These are phyloP conservation scores for Euura lappo DNA, from an alignment of 1,140 invertebrate genomes.

Conservation along the genomic window DNA sequence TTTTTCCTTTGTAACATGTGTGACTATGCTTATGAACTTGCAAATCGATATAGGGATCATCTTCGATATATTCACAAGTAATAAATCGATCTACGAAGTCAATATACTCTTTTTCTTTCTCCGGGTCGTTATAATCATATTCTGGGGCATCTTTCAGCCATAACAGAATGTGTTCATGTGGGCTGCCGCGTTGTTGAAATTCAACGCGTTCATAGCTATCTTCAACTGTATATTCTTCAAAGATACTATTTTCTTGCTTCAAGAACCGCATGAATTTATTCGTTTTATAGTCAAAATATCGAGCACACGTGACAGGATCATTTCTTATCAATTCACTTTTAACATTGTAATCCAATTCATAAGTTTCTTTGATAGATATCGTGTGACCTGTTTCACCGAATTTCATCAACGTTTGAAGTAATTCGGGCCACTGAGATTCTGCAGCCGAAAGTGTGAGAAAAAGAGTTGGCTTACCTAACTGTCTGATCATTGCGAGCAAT, in stretches of 20 bases:
- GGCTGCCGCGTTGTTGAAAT: slow-evolving; percentile 57
- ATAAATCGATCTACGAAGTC: slow-evolving; percentile 20
- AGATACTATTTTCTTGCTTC: slow-evolving; percentile 23
- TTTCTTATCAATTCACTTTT: slow-evolving; percentile 26
- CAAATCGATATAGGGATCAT: too few species aligned
- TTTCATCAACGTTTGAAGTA: slow-evolving; percentile 26
- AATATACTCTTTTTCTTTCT: slow-evolving; percentile 24
- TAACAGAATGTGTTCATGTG: slow-evolving; percentile 39
- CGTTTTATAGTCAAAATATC: slow-evolving; percentile 26
- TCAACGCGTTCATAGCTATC: slow-evolving; percentile 48
- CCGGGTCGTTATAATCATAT: slow-evolving; percentile 25
- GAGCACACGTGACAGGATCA: slow-evolving; percentile 30
- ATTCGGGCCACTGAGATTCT: slow-evolving; percentile 36
- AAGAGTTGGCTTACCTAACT: slow-evolving; percentile 35
- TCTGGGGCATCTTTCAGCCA: slow-evolving; percentile 36
- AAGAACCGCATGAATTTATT: slow-evolving; percentile 20
- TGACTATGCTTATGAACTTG: too few species aligned
- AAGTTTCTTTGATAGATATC: slow-evolving; percentile 8
- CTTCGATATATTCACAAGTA: too few species aligned
- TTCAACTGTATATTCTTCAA: slow-evolving; percentile 11
- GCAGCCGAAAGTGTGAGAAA: slow-evolving; percentile 37
- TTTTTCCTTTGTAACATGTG: too few species aligned
- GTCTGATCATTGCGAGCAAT: slow-evolving; percentile 33
- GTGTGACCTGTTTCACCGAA: slow-evolving; percentile 20
- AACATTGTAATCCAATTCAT: slow-evolving; percentile 18